Evolutionary conservation across 1,140 invertebrate genomes (phyloP).

Genomic region (Aphelinus certus): DNA sequence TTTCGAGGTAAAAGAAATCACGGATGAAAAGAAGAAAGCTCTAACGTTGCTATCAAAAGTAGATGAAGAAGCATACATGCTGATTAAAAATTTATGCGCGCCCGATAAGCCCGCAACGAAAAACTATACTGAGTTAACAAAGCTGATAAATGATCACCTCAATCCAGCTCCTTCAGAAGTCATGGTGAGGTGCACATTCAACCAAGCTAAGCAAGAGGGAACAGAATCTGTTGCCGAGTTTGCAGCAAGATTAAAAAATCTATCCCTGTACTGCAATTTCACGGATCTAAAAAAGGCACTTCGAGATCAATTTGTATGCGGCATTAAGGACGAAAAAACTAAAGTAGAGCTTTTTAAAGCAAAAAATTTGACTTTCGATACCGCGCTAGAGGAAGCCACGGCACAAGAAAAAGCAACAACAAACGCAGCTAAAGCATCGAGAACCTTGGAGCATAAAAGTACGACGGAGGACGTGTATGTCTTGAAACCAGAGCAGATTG

Average conservation of each 20-base stretch:
- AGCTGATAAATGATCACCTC: conserved; percentile 34
- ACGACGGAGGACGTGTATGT: not conserved
- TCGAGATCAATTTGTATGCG: conserved; percentile 32
- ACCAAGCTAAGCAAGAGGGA: conserved; percentile 24
- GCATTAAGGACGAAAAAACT: conserved; percentile 16
- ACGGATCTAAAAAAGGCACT: not conserved
- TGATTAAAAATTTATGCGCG: conserved; percentile 31
- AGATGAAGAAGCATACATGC: conserved; percentile 29
- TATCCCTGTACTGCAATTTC: conserved; percentile 35
- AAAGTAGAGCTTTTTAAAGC: conserved; percentile 21
- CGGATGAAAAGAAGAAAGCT: not conserved
- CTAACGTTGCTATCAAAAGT: conserved; percentile 23
- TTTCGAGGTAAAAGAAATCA: conserved; percentile 31
- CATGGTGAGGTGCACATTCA: conserved; percentile 33
- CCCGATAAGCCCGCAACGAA: conserved; percentile 32
- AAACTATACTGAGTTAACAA: conserved; percentile 13
- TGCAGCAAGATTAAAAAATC: conserved; percentile 25
- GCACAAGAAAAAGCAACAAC: conserved; percentile 17
- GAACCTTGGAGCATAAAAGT: not conserved
- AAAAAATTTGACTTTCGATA: conserved; percentile 22
- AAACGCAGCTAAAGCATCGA: conserved; percentile 6
- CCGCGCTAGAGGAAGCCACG: conserved; percentile 11
- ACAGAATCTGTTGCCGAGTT: conserved; percentile 33
- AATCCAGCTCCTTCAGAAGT: conserved; percentile 28
- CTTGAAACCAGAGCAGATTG: too few species aligned